Evolutionary conservation across 2,888 invertebrate species (phyloP), one percentile per base, ranked within the genome.

Genomic region (Dasysyrphus tricinctus): DNA sequence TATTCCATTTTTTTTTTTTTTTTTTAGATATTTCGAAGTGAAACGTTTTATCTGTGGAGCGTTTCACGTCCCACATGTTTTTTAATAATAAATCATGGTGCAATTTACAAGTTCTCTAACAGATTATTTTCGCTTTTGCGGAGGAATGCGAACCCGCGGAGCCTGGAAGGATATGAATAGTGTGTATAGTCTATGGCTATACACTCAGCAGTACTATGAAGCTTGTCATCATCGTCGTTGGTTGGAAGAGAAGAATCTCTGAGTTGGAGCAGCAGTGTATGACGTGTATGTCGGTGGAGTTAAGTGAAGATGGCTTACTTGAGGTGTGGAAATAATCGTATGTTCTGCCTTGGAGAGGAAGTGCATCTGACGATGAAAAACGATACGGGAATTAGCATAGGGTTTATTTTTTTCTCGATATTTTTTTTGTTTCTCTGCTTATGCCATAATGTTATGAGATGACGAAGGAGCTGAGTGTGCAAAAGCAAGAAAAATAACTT

Each of bases 331-430:
- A 69, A 49, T 39, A 56, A 56, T 63, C 70, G 76, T 72, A 51
- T 65, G 39, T 37, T 70, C 63, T 49, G 70, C 74, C 74, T 56
- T 65, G 61, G 82, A 72, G 82, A 75, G 86, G 75, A 75, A 81
- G 70, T 86, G 82, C 86, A 86, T 86, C 72, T 86, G 86, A 79
- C 75, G 86, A 82, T 86, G 86, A 82, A 70, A 86, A 86, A 86
- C 82, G 86, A 86, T 86, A 79, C 72, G 81, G 75, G 86, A 86
- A 86, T 86, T 86, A 82, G 67, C 78, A 82, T 86, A 74, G 63
- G 51, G 73, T 67, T 77, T n/a, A 29, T 65, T 34, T 51, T n/a
- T 54, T 29, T 42, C 5, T 32, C 56, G 5, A 3, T 11, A 2
- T 72, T 70, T 70, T 44, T 56, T 32, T 49, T 76, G 3, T 24